Evolutionary conservation across 1,140 invertebrate genomes (phyloP).

Genomic region (Araneus ventricosus): DNA sequence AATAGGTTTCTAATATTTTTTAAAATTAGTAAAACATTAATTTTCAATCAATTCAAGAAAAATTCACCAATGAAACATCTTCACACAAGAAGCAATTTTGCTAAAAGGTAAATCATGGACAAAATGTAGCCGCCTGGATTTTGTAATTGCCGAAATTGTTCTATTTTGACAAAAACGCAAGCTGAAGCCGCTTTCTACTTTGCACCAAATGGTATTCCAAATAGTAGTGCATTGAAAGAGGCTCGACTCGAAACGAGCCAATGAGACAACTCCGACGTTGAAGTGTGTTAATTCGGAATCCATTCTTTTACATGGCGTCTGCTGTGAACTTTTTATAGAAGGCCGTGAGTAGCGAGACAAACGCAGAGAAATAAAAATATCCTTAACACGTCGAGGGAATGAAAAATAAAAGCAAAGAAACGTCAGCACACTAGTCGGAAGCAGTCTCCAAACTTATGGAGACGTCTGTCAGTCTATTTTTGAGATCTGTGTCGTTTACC

Average conservation of each 20-base stretch:
- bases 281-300: neutral
- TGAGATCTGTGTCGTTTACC: neutral
- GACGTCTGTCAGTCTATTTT: neutral
- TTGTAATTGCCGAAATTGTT: too few species aligned
- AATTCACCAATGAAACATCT: too few species aligned
- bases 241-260: neutral
- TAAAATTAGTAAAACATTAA: too few species aligned
- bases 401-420: neutral
- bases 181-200: too few species aligned
- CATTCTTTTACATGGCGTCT: too few species aligned
- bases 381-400: neutral
- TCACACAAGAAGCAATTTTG: too few species aligned
- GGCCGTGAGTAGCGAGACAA: neutral
- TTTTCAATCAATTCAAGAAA: too few species aligned
- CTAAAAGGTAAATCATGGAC: too few species aligned
- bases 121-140: too few species aligned
- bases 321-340: neutral
- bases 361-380: neutral
- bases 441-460: neutral
- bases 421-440: neutral
- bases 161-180: too few species aligned
- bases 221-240: neutral
- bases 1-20: too few species aligned
- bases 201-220: too few species aligned
- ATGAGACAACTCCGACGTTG: neutral